Conservation (phyloP, 2,888 invertebrate species). For the Digitonthophagus gazella region DNA sequence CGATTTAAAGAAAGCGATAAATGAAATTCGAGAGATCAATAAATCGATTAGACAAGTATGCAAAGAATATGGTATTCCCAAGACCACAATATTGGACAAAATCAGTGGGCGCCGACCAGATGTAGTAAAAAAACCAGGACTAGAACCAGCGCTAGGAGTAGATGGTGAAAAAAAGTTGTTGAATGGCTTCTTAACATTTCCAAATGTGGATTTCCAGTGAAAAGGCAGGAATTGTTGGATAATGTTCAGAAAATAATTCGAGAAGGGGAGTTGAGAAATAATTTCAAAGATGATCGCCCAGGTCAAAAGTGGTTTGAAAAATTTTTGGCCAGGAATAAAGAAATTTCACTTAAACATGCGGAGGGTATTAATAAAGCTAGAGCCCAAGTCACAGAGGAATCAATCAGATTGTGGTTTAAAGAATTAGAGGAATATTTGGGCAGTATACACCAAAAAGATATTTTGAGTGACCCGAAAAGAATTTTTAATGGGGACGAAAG, state of each 20-base stretch:
- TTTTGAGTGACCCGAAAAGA: constrained; percentile 34
- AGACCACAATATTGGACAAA: not conserved
- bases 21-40: not conserved
- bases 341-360: constrained; percentile 31
- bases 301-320: constrained; percentile 34
- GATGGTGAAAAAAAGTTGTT: not conserved
- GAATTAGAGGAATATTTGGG: constrained; percentile 34
- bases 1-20: not conserved
- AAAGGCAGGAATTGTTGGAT: constrained; percentile 18
- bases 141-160: not conserved
- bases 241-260: constrained; percentile 18
- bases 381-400: constrained; percentile 36
- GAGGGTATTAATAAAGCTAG: constrained; percentile 35
- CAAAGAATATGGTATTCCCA: not conserved
- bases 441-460: constrained; percentile 25
- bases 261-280: constrained; percentile 14
- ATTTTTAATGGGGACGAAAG: constrained; percentile 37
- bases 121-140: not conserved
- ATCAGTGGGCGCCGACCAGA: not conserved
- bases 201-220: constrained; percentile 25
- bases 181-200: not conserved
- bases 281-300: constrained; percentile 16
- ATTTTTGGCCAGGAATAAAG: constrained; percentile 35
- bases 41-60: not conserved
- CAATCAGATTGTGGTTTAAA: constrained; percentile 38